phyloP scores from a whole-genome alignment of 1,140 invertebrate species.

The Eumaeus atala region DNA sequence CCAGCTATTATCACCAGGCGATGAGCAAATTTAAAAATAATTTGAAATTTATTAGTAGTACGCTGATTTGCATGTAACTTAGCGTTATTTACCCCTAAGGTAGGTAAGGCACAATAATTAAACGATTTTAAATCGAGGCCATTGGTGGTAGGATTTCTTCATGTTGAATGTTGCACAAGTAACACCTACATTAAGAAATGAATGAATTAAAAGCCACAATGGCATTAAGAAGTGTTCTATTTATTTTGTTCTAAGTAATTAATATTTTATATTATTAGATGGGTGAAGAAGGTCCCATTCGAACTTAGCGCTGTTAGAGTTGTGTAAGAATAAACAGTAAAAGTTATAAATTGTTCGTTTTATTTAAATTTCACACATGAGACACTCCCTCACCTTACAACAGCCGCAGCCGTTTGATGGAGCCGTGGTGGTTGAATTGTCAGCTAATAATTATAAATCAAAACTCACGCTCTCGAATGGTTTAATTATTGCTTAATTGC shows the following conservation, averaged over 20 bases:
- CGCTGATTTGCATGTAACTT: slow-evolving; percentile 14
- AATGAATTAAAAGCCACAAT: slow-evolving; percentile 45
- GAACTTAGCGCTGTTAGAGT: slow-evolving; percentile 59
- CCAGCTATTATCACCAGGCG: too few species aligned
- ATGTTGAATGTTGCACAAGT: slow-evolving; percentile 61
- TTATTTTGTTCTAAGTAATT: slow-evolving; percentile 70
- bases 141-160: slow-evolving; percentile 58
- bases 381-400: too few species aligned
- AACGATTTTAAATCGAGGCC: slow-evolving; percentile 68
- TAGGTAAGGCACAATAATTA: slow-evolving; percentile 19
- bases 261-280: slow-evolving; percentile 67
- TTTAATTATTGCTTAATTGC: too few species aligned
- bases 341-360: slow-evolving; percentile 29
- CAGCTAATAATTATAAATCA: too few species aligned
- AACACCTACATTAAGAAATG: slow-evolving; percentile 64
- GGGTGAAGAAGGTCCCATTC: slow-evolving; percentile 48
- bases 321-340: slow-evolving; percentile 55
- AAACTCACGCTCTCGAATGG: too few species aligned
- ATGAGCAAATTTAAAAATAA: neutral
- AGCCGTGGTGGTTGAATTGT: too few species aligned
- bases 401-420: too few species aligned
- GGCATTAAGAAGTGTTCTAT: slow-evolving; percentile 67
- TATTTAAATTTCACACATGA: slow-evolving; percentile 11
- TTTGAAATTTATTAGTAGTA: neutral
- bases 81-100: slow-evolving; percentile 9